Conservation (phyloP, 2,797 vertebrate genomes). For the Gallirallus australis region DNA sequence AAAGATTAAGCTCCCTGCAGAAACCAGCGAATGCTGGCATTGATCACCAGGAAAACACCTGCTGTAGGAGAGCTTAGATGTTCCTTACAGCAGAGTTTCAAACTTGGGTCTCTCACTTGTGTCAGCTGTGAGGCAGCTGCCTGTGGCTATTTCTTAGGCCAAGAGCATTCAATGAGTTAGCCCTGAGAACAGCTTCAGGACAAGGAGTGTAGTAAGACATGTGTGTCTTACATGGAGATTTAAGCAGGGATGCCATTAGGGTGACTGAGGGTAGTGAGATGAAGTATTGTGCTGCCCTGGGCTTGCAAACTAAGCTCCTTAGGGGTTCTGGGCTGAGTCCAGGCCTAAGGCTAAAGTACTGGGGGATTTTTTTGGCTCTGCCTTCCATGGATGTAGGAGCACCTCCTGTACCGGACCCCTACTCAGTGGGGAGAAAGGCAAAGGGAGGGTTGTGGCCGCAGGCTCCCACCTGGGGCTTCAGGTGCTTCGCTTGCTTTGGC, state of each 20-base stretch:
- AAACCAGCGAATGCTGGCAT: rapidly evolving
- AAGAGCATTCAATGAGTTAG: rapidly evolving
- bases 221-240: rapidly evolving
- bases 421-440: rapidly evolving
- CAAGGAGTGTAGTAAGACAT: rapidly evolving
- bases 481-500: neutral
- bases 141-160: rapidly evolving
- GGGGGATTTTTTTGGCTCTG: rapidly evolving
- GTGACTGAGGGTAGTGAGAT: rapidly evolving
- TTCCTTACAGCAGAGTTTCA: too few species aligned
- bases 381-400: rapidly evolving
- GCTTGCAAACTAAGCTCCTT: neutral
- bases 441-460: rapidly evolving
- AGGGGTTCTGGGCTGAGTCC: rapidly evolving
- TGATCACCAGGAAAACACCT: neutral
- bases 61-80: neutral
- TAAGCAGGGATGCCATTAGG: rapidly evolving
- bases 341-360: rapidly evolving
- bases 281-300: too few species aligned
- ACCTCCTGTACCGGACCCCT: too few species aligned
- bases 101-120: too few species aligned
- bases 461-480: neutral
- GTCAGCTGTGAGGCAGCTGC: rapidly evolving
- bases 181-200: rapidly evolving
- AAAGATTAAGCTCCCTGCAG: neutral